Percentiles rank a stretch among this genome's conserved stretches.
Evolutionary conservation across 2,888 invertebrate species (phyloP).

Genomic region (Hemaris fuciformis): DNA sequence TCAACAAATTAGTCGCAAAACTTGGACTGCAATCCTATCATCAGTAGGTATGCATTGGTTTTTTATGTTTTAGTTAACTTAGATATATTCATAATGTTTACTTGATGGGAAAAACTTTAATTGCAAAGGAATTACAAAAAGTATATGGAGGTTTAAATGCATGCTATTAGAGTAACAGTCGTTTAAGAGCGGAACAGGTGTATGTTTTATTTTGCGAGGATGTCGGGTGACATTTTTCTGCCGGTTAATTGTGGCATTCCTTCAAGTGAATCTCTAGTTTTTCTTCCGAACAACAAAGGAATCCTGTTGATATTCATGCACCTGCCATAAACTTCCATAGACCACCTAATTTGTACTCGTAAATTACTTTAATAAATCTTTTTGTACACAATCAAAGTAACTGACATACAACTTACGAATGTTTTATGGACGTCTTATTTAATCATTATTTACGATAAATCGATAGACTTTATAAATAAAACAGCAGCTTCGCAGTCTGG

Average conservation of each 20-base stretch:
- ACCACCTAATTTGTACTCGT: conserved; percentile 34
- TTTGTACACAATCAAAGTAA: background rate
- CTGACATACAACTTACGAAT: background rate
- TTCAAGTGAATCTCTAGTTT: conserved; percentile 60
- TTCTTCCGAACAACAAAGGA: conserved; percentile 55
- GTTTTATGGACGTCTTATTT: background rate
- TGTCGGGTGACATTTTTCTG: conserved; percentile 71
- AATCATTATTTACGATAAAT: background rate
- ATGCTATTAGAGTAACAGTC: conserved; percentile 40
- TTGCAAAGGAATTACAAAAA: conserved; percentile 18
- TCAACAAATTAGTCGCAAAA: background rate
- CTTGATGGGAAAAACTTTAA: background rate
- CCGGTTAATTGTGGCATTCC: conserved; percentile 65
- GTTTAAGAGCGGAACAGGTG: conserved; percentile 54
- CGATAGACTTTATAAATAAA: background rate
- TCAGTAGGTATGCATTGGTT: background rate
- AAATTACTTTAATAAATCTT: conserved; percentile 19
- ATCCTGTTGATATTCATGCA: conserved; percentile 58
- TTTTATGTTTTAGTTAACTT: background rate
- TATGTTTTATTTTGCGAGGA: conserved; percentile 61
- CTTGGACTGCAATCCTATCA: background rate
- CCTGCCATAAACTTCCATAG: conserved; percentile 47
- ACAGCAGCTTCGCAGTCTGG: too few relatives aligned
- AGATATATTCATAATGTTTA: background rate
- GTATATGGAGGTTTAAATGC: conserved; percentile 24